Evolutionary conservation across 2,113 vertebrate genomes (phyloP), one percentile per base, ranked within the genome.

Genomic region (Epinephelus cyanopodus): DNA sequence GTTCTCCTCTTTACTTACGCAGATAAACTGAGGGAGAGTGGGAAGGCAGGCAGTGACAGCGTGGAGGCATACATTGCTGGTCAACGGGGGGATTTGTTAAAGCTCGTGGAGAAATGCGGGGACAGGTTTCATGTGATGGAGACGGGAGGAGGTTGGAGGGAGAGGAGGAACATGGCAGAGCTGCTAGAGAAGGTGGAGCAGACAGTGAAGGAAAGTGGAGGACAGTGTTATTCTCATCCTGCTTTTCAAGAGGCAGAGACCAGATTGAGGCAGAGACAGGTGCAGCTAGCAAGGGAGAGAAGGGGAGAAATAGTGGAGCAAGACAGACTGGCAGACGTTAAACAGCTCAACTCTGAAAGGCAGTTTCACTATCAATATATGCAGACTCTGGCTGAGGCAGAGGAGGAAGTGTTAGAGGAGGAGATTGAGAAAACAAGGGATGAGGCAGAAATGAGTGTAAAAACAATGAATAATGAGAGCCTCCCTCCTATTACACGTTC

Each of bases 91-190:
- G 95, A 96, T 90, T 82, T 96, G 77, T 87, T 95, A 62, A 90
- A 92, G 83, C 81, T 96, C 25, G 95, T 96, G 53, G 93, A 95
- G 84, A 90, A 82, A 76, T 96, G 95, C 7, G 77, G 88, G 1
- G 95, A 96, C 84, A 92, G 91, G 61, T 95, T 93, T 85, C 95
- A 96, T 21, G 80, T 95, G n/a, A 68, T 95, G 81, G 92, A 93
- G 77, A 69, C 7, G 0, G 63, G 29, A 64, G 29, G 60, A 17
- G 76, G 52, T 47, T 21, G 19, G 4, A 33, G 11, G 8, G 69
- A 66, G 23, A 60, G n/a, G 13, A 14, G 8, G 37, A 93, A 87
- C 39, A 82, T 92, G 64, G 68, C 7, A 0, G 89, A 92, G 69
- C 77, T 96, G 29, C 76, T 96, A 14, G 93, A 95, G 37, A 95